A percentile compares a stretch with the other conserved stretches of the same genome.
These are phyloP conservation scores for Blastobasis lacticolella DNA, from an alignment of 2,888 invertebrate genomes.

Conservation along the genomic window DNA sequence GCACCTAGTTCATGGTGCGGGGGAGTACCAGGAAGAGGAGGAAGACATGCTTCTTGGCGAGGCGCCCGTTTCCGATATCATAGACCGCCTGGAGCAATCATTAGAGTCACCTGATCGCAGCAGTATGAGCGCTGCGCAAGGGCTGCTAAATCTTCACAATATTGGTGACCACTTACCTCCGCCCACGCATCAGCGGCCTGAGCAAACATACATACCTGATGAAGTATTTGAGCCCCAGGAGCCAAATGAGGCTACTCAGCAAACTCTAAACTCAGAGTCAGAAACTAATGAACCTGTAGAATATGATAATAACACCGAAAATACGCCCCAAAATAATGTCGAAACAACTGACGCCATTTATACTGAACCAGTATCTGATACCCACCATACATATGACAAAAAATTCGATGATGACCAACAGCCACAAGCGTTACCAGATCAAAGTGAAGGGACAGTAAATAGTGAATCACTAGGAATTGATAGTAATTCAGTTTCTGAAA, in stretches of 20 bases:
- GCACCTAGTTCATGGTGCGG: conserved; percentile 48
- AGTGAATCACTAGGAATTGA: conserved; percentile 22
- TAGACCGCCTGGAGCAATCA: conserved; percentile 77
- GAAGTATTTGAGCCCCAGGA: conserved; percentile 38
- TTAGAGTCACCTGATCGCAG: conserved; percentile 65
- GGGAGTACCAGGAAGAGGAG: conserved; percentile 64
- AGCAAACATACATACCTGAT: conserved; percentile 52
- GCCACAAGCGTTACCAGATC: conserved; percentile 32
- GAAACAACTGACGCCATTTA: conserved; percentile 33
- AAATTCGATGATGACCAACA: conserved; percentile 32
- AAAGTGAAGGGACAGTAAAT: conserved; percentile 31
- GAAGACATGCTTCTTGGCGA: conserved; percentile 60
- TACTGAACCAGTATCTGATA: conserved; percentile 49
- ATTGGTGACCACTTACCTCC: conserved; percentile 47
- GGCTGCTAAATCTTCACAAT: conserved; percentile 55
- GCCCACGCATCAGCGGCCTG: conserved; percentile 47
- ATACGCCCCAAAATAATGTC: conserved; percentile 42
- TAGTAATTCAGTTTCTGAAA: conserved; percentile 13
- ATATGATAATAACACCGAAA: conserved; percentile 39
- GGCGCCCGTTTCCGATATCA: conserved; percentile 74
- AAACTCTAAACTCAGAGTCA: conserved; percentile 31
- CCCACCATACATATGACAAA: conserved; percentile 34
- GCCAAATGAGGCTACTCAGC: conserved; percentile 36
- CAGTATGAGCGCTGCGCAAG: conserved; percentile 60
- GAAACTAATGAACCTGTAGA: conserved; percentile 37